Conservation (phyloP, 2,888 invertebrate species). For the Tupiocoris notatus region DNA sequence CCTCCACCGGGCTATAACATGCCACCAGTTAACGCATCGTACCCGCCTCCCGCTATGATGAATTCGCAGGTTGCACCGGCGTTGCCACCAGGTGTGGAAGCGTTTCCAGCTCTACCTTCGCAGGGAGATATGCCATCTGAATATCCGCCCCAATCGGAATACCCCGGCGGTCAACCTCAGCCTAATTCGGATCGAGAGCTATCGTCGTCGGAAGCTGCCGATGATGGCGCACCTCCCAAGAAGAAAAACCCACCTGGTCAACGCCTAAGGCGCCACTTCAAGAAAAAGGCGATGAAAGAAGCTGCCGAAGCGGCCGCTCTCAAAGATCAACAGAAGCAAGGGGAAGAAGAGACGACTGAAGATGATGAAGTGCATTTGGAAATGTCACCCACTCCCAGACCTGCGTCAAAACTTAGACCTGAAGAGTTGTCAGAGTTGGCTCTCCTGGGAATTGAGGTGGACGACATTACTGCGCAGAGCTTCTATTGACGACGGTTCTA, state of each 20-base stretch:
- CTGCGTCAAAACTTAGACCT: constrained; percentile 56
- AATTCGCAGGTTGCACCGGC: neutral
- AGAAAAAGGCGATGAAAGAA: constrained; percentile 44
- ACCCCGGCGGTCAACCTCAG: neutral
- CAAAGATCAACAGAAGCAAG: constrained; percentile 42
- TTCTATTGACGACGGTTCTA: no score
- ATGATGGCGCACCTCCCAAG: constrained; percentile 3
- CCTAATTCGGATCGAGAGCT: neutral
- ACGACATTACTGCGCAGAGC: constrained; percentile 57
- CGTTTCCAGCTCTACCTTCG: neutral
- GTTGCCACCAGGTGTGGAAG: neutral
- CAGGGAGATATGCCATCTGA: neutral
- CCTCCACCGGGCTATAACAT: neutral
- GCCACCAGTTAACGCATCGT: neutral
- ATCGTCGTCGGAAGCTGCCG: neutral
- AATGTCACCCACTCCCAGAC: constrained; percentile 42
- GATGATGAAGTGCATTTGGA: constrained; percentile 11
- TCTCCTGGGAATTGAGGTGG: constrained; percentile 82
- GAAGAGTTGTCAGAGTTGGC: constrained; percentile 66
- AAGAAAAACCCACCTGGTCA: constrained; percentile 55
- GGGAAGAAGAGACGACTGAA: constrained; percentile 40
- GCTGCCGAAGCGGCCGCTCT: constrained; percentile 36
- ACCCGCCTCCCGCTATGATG: neutral
- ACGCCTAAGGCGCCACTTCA: constrained; percentile 58
- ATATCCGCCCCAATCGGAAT: neutral